Evolutionary conservation across 2,888 invertebrate genomes (phyloP).

Genomic region (Heliconius sara): DNA sequence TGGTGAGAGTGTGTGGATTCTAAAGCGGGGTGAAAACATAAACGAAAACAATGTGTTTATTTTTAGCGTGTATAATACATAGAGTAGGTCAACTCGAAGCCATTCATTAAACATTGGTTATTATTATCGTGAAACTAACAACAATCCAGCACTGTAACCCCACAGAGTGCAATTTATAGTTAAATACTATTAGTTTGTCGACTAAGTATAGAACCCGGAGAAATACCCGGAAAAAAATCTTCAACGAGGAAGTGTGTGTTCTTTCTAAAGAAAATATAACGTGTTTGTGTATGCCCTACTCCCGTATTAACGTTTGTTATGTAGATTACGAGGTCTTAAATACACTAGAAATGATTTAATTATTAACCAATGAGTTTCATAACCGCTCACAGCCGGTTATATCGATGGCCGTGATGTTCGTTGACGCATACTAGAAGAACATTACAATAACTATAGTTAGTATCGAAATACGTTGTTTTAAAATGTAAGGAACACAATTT

Average conservation of each 20-base stretch:
- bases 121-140: slow-evolving; percentile 23
- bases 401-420: slow-evolving; percentile 42
- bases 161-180: slow-evolving; percentile 20
- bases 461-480: not conserved
- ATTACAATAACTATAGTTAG: slow-evolving; percentile 25
- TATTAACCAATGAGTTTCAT: slow-evolving; percentile 46
- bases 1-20: not conserved
- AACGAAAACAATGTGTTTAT: slow-evolving; percentile 56
- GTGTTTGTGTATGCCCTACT: slow-evolving; percentile 50
- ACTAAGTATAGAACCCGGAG: slow-evolving; percentile 27
- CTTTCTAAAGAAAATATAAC: slow-evolving; percentile 50
- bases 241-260: slow-evolving; percentile 52
- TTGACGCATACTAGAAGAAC: slow-evolving; percentile 37
- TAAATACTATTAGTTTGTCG: slow-evolving; percentile 8
- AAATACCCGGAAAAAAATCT: slow-evolving; percentile 43
- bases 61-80: slow-evolving; percentile 50
- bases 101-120: slow-evolving; percentile 42
- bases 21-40: slow-evolving; percentile 38
- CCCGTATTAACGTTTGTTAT: slow-evolving; percentile 51
- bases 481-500: not conserved
- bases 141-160: slow-evolving; percentile 8
- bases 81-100: slow-evolving; percentile 47
- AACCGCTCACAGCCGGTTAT: slow-evolving; percentile 30
- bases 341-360: slow-evolving; percentile 43
- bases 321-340: slow-evolving; percentile 44